These are phyloP conservation scores for Meloidogyne exigua DNA, from an alignment of 1,140 invertebrate species.

Conservation along the genomic window DNA sequence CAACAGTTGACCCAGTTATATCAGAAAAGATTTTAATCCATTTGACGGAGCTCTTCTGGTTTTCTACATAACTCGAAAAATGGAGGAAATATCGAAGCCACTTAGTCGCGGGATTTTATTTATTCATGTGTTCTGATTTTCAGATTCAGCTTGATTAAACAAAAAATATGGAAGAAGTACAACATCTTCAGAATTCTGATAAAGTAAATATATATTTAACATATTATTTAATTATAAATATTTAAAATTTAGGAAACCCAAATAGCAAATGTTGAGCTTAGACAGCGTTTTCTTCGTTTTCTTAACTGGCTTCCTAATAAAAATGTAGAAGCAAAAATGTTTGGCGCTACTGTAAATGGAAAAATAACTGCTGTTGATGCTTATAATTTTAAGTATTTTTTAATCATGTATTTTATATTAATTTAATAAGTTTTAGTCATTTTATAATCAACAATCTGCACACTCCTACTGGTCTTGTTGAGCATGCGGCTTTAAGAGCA, in stretches of 20 bases:
- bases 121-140: too few species aligned
- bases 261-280: not conserved
- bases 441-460: not conserved
- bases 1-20: too few species aligned
- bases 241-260: not conserved
- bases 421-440: not conserved
- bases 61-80: too few species aligned
- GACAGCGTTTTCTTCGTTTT: slow-evolving; percentile 18
- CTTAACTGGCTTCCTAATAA: not conserved
- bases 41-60: too few species aligned
- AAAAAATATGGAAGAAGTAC: not conserved
- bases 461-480: slow-evolving; percentile 14
- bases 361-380: slow-evolving; percentile 5
- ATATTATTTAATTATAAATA: not conserved
- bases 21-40: too few species aligned
- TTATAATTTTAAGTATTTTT: not conserved
- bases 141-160: too few species aligned
- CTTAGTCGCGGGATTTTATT: too few species aligned
- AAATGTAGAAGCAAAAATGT: slow-evolving; percentile 12
- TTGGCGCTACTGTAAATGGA: slow-evolving; percentile 7
- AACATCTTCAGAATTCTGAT: not conserved
- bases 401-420: not conserved
- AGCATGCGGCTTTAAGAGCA: slow-evolving; percentile 15
- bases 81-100: too few species aligned
- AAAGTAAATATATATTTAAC: too few species aligned